Base-by-base conservation (phyloP, 2,888 invertebrate genomes). In the Dasypogon diadema region DNA sequence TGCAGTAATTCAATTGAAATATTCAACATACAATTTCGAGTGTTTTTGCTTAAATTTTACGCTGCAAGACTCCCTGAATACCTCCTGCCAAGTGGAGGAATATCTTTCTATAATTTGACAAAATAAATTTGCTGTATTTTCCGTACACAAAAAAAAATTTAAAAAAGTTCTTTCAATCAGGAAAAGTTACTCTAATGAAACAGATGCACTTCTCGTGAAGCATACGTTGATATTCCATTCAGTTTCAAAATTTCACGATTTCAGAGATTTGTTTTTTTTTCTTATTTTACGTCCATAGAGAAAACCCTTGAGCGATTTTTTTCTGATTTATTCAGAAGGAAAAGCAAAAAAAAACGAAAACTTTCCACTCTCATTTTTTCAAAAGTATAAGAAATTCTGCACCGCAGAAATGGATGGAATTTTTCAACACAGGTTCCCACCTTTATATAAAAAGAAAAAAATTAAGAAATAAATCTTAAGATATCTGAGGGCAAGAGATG, bases 391-490 rank as follows among this genome's bases (percentile, higher is more conserved):
- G 21, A 63, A 63, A 63, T 63, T 30, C 42, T 65, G 22, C 16
- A 65, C 65, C 65, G 14, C 48, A 65, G 46, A 65, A 65, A 24
- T 65, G 65, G 65, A 65, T 16, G 26, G 22, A 65, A 65, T 65
- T 65, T 37, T 48, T 65, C 65, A 65, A 21, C 46, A 65, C 24
- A 21, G 65, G 22, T 22, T 65, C 14, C 48, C 26, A 65, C 48
- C 65, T 65, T 60, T 65, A 26, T 65, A 65, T 65, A 70, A 54
- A 70, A n/a, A n/a, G n/a, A n/a, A n/a, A n/a, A n/a, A 70, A 70
- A 70, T 70, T 70, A 70, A 70, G 54, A 34, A 70, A 70, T 70
- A 70, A 70, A 70, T 70, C 70, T 70, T 70, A 54, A 70, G 4
- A 10, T 54, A 16, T 51, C 70, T 18, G 12, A 16, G 34, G 54